Conservation (phyloP, 1,140 invertebrate genomes). For the Gonioctena quinquepunctata region DNA sequence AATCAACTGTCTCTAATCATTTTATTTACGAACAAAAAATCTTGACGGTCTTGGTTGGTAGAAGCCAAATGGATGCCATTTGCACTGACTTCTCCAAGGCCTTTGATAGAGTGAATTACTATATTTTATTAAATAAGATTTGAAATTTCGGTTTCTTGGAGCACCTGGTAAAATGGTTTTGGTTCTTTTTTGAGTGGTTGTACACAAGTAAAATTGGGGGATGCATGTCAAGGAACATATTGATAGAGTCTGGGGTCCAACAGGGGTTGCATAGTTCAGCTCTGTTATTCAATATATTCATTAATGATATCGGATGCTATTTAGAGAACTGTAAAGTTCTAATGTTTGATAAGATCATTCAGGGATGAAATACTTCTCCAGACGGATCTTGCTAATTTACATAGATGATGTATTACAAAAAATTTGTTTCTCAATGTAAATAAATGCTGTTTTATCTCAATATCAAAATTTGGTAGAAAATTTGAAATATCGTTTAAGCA, state of each 20-base stretch:
- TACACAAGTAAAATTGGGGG: no score
- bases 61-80: no score
- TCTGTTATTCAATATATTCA: not conserved
- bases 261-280: slow-evolving; percentile 5
- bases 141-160: slow-evolving; percentile 1
- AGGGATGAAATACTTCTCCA: not conserved
- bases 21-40: slow-evolving; percentile 4
- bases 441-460: no score
- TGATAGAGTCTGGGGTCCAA: not conserved
- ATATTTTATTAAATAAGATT: slow-evolving; percentile 2
- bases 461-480: no score
- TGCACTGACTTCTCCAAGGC: no score
- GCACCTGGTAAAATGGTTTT: not conserved
- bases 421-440: no score
- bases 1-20: no score
- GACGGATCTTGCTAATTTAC: not conserved
- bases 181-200: not conserved
- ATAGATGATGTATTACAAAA: no score
- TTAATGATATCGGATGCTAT: slow-evolving; percentile 8
- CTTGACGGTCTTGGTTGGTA: not conserved
- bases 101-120: no score
- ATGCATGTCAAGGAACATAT: not conserved
- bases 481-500: no score
- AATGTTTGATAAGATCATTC: slow-evolving; percentile 7
- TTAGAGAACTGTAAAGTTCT: not conserved